These are phyloP conservation scores for Stratiomys singularior DNA, from an alignment of 2,888 invertebrate species.

Conservation along the genomic window DNA sequence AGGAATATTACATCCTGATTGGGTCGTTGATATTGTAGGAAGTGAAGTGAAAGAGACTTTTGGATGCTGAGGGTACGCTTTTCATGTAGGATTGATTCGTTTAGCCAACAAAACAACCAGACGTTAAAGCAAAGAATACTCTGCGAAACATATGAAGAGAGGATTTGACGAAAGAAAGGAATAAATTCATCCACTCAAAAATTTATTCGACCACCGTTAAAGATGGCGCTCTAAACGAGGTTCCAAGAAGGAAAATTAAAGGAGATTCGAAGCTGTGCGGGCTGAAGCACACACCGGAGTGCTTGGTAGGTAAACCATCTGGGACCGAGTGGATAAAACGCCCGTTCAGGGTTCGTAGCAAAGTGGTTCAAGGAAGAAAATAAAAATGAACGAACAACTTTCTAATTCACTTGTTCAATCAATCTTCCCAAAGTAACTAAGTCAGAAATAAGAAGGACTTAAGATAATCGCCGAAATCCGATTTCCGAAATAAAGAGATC, in stretches of 20 bases:
- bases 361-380: neutral
- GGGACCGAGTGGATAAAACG: too few species aligned
- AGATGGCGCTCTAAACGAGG: neutral
- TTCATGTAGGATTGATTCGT: too few species aligned
- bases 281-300: too few species aligned
- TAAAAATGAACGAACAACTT: conserved; percentile 45
- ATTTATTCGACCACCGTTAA: neutral
- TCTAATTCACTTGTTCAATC: conserved; percentile 52
- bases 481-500: conserved; percentile 53
- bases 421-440: conserved; percentile 50
- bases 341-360: too few species aligned
- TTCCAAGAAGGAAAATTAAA: too few species aligned
- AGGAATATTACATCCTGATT: neutral
- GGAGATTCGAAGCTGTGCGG: too few species aligned
- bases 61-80: neutral
- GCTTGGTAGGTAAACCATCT: too few species aligned
- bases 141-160: neutral
- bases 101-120: neutral
- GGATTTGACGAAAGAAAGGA: neutral
- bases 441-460: conserved; percentile 49
- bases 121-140: neutral
- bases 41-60: neutral
- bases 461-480: conserved; percentile 53
- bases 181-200: conserved; percentile 10
- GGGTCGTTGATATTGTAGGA: neutral